Conservation (phyloP, 2,113 vertebrate genomes). For the Tyrannus savana region DNA sequence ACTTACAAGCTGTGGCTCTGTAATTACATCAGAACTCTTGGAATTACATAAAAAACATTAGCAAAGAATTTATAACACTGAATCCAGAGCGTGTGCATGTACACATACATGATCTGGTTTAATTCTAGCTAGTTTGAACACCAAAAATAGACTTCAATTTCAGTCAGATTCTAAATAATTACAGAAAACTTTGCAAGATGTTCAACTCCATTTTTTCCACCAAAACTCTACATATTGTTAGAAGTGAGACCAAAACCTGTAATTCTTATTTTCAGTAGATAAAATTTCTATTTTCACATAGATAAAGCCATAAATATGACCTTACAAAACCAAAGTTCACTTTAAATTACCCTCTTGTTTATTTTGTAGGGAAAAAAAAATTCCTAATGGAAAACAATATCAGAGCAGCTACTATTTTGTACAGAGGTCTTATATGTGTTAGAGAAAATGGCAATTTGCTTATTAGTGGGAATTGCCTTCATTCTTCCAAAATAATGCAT, state of each 20-base stretch:
- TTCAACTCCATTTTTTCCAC: background rate
- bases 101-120: background rate
- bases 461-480: background rate
- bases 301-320: background rate
- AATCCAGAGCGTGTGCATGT: background rate
- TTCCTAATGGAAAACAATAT: background rate
- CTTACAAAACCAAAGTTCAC: background rate
- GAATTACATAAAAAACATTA: background rate
- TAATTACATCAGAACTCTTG: background rate
- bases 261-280: background rate
- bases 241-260: background rate
- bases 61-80: background rate
- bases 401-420: background rate
- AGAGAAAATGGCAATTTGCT: background rate
- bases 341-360: background rate
- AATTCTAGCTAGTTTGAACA: background rate
- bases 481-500: background rate
- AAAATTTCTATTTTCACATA: background rate
- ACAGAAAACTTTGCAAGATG: background rate
- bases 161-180: background rate
- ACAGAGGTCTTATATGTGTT: rapidly evolving
- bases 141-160: background rate
- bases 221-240: background rate
- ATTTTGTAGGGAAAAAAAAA: background rate
- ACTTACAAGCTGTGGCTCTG: background rate